These are phyloP conservation scores for Puffinus mauretanicus DNA, from an alignment of 2,113 vertebrate genomes.

Conservation along the genomic window DNA sequence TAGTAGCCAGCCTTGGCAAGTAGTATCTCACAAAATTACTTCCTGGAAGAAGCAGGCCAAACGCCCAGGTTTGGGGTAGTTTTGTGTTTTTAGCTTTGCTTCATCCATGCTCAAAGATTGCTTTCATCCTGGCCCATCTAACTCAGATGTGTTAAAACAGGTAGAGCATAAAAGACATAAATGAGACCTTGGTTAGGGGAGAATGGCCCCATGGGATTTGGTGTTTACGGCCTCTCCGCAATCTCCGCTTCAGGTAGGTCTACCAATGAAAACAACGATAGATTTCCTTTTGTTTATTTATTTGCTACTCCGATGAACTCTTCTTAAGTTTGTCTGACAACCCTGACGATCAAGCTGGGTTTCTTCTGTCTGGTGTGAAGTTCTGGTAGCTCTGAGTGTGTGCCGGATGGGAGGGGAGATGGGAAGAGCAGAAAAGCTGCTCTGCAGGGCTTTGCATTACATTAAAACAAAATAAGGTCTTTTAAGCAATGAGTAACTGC, in stretches of 20 bases:
- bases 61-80: not conserved
- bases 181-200: not conserved
- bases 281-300: not conserved
- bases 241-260: not conserved
- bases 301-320: not conserved
- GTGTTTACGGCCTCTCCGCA: accelerated
- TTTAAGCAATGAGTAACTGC: not conserved
- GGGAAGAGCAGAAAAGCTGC: not conserved
- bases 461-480: not conserved
- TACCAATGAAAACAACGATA: not conserved
- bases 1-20: not conserved
- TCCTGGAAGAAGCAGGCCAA: not conserved
- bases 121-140: not conserved
- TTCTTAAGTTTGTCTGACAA: not conserved
- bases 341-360: too few relatives aligned
- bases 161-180: not conserved
- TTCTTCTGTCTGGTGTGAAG: not conserved
- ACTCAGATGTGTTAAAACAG: not conserved
- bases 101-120: not conserved
- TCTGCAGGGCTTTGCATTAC: not conserved
- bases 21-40: not conserved
- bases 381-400: not conserved
- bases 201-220: accelerated
- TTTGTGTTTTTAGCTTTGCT: not conserved
- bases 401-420: not conserved